A percentile compares a stretch with the other conserved stretches of the same genome.
These are phyloP conservation scores for Aphrophora alni DNA, from an alignment of 2,888 invertebrate species.

Conservation along the genomic window DNA sequence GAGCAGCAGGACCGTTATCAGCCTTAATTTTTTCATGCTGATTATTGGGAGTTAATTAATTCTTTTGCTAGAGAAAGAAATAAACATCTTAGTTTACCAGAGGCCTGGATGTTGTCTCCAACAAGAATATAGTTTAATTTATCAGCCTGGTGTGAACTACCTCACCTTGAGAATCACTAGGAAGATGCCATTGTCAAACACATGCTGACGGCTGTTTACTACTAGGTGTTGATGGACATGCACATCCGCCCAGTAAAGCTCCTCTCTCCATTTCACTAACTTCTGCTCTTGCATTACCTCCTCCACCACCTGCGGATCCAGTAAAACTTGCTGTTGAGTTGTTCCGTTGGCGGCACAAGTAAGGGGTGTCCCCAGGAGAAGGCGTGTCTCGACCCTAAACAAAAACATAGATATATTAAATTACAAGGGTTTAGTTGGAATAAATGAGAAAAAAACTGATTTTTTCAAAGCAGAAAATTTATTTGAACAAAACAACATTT, in stretches of 20 bases:
- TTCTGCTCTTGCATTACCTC: conserved; percentile 52
- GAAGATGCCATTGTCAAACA: conserved; percentile 34
- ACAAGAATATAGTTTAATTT: too few species aligned
- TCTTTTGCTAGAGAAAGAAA: too few species aligned
- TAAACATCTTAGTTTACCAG: too few species aligned
- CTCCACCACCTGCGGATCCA: conserved; percentile 39
- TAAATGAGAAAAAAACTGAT: background rate
- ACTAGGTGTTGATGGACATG: conserved; percentile 41
- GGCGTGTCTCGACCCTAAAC: conserved; percentile 68
- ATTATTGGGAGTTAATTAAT: too few species aligned
- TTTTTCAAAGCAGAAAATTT: too few species aligned
- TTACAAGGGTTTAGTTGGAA: background rate
- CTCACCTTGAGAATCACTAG: conserved; percentile 31
- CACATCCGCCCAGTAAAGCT: conserved; percentile 55
- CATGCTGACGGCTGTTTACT: conserved; percentile 12
- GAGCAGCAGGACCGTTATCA: too few species aligned
- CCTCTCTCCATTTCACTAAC: conserved; percentile 62
- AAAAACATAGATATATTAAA: conserved; percentile 37
- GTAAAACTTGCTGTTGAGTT: conserved; percentile 78
- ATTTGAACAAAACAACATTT: background rate
- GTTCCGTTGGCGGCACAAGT: conserved; percentile 80
- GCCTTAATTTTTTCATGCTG: too few species aligned
- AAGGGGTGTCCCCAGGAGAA: conserved; percentile 80
- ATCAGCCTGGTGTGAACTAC: too few species aligned
- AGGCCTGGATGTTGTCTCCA: too few species aligned